Conservation (phyloP, 2,888 invertebrate species). For the Chironomus riparius region DNA sequence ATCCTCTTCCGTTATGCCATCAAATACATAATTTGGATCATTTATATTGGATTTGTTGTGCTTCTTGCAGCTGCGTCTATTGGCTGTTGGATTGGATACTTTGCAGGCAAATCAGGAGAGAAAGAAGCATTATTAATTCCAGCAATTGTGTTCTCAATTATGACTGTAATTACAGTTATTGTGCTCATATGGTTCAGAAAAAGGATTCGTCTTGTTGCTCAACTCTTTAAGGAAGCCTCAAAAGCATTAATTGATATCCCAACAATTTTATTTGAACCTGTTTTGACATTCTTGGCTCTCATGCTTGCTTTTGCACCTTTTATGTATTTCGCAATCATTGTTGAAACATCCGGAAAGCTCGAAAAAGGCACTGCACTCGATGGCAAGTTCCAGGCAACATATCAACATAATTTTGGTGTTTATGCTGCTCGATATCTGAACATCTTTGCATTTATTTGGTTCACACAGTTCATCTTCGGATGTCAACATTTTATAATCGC, state of each 20-base stretch:
- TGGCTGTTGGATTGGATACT: neutral
- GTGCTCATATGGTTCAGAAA: conserved; percentile 48
- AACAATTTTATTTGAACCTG: conserved; percentile 49
- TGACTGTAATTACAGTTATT: conserved; percentile 40
- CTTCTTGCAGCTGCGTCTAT: conserved; percentile 35
- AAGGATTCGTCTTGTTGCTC: conserved; percentile 52
- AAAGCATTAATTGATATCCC: conserved; percentile 56
- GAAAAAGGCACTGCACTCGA: conserved; percentile 31
- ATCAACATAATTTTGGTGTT: conserved; percentile 29
- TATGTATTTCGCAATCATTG: conserved; percentile 51
- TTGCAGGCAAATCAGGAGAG: conserved; percentile 16
- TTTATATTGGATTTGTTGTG: conserved; percentile 46
- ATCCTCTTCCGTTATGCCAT: conserved; percentile 50
- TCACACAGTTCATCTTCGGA: conserved; percentile 55
- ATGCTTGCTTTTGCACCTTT: conserved; percentile 47
- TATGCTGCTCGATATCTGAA: conserved; percentile 45
- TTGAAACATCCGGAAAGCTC: conserved; percentile 50
- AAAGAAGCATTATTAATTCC: conserved; percentile 33
- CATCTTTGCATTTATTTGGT: conserved; percentile 54
- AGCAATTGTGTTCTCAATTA: conserved; percentile 51
- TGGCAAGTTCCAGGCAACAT: conserved; percentile 33
- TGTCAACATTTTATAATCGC: conserved; percentile 61
- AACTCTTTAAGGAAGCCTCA: conserved; percentile 56
- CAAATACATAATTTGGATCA: conserved; percentile 52
- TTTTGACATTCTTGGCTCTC: conserved; percentile 51